Evolutionary conservation across 2,888 invertebrate genomes (phyloP).

Genomic region (Galeruca laticollis): DNA sequence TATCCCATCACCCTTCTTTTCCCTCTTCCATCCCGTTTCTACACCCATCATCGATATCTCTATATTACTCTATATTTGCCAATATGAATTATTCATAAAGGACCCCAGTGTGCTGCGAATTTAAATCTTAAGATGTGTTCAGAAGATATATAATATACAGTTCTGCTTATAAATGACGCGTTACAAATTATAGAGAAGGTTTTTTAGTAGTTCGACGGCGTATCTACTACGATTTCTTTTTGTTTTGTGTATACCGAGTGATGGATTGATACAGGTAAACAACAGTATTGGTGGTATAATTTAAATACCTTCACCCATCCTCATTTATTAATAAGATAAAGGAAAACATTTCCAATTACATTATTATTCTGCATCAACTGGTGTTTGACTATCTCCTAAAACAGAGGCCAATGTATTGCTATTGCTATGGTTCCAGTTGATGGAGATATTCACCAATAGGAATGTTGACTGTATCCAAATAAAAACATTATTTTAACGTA

Average conservation of each 20-base stretch:
- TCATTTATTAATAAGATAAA: too few relatives aligned
- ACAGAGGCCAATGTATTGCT: too few relatives aligned
- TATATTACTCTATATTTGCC: slow-evolving; percentile 59
- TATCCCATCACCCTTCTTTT: slow-evolving; percentile 59
- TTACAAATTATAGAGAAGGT: slow-evolving; percentile 50
- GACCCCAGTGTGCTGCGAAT: slow-evolving; percentile 57
- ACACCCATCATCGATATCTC: slow-evolving; percentile 57
- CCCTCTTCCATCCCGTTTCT: background rate
- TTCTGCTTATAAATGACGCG: slow-evolving; percentile 51
- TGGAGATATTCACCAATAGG: too few relatives aligned
- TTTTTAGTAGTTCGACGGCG: slow-evolving; percentile 10
- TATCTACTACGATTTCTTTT: background rate
- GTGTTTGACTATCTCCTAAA: too few relatives aligned
- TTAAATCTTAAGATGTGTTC: slow-evolving; percentile 63
- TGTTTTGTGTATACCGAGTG: background rate
- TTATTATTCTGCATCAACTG: too few relatives aligned
- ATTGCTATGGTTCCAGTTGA: too few relatives aligned
- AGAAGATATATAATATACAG: slow-evolving; percentile 50
- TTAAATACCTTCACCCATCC: too few relatives aligned
- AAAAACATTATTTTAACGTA: too few relatives aligned
- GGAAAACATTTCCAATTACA: too few relatives aligned
- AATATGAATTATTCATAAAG: slow-evolving; percentile 63
- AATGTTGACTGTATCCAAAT: too few relatives aligned
- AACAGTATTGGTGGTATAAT: too few relatives aligned
- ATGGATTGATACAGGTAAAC: too few relatives aligned